Base-by-base conservation (phyloP, 2,113 vertebrate species). In the Tricholaema leucomelas region DNA sequence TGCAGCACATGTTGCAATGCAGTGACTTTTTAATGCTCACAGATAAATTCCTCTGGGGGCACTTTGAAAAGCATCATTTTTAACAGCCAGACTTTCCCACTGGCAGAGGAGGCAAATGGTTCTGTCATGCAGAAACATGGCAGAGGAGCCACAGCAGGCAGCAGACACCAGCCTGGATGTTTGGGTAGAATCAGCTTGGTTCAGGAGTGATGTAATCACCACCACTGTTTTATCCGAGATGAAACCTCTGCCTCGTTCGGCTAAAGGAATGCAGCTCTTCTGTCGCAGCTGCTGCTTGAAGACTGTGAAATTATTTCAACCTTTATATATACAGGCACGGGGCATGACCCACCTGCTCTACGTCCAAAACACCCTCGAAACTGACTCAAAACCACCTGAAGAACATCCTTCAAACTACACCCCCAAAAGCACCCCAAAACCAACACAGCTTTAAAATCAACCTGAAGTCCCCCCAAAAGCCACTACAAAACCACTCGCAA, bases 41-140 rank as follows among this genome's bases (percentile, higher is more conserved):
- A 12, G 35, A 82, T 54, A 52, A 82, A 80, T 73, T 91, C 25
- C 67, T 92, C 75, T 16, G 55, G 17, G 48, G 31, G 55, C 0
- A 0, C 25, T 50, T 87, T 67, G 25, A 71, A 33, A 81, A 75
- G 17, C 48, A 87, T 12, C 1, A 8, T 75, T 89, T 88, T 92
- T 69, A 81, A 36, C 31, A 92, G 30, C 30, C 58, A 81, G 65
- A 46, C 23, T 40, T 36, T 81, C 33, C 54, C 35, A 64, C 31
- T 1, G 20, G 7, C 55, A 69, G 60, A 65, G 66, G 7, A 78
- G 27, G 48, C 58, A 85, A 61, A 67, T 18, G 58, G 31, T 33
- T 81, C 61, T 74, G 52, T 73, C 52, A n/a, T 17, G 5, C 0
- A 0, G 58, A 67, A 28, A 42, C 0, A 0, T 9, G 40, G 55